These are phyloP conservation scores for Misgurnus mizolepis DNA, from an alignment of 2,113 vertebrate species.

Conservation along the genomic window DNA sequence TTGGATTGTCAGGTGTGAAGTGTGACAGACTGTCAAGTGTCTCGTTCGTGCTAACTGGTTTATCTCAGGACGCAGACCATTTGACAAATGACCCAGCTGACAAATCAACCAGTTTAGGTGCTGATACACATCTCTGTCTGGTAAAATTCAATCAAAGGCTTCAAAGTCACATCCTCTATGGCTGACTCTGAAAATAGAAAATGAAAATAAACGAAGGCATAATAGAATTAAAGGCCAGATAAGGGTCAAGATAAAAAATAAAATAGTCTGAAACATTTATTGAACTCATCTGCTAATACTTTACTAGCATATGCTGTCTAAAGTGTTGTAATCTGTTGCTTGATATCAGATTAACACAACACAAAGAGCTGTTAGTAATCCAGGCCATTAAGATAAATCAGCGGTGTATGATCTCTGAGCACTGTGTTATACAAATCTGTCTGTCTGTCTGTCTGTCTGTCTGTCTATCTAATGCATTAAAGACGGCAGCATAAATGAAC, in stretches of 20 bases:
- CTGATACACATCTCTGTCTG: constrained; percentile 13
- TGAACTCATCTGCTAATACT: constrained; percentile 28
- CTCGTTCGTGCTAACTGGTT: neutral
- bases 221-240: neutral
- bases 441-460: neutral
- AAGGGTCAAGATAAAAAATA: neutral
- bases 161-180: too few relatives aligned
- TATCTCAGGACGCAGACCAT: constrained; percentile 12
- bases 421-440: neutral
- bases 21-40: neutral
- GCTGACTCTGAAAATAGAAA: too few relatives aligned
- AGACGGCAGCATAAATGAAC: too few relatives aligned
- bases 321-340: constrained; percentile 8
- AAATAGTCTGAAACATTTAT: neutral
- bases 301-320: constrained; percentile 46
- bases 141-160: neutral
- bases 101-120: neutral
- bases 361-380: constrained; percentile 28
- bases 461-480: neutral
- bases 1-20: neutral
- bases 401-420: constrained; percentile 24
- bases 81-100: neutral
- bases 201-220: neutral
- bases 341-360: constrained; percentile 20
- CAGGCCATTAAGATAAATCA: constrained; percentile 16